Evolutionary conservation across 2,797 vertebrate species (phyloP).

Genomic region (Dicrostonyx torquatus): DNA sequence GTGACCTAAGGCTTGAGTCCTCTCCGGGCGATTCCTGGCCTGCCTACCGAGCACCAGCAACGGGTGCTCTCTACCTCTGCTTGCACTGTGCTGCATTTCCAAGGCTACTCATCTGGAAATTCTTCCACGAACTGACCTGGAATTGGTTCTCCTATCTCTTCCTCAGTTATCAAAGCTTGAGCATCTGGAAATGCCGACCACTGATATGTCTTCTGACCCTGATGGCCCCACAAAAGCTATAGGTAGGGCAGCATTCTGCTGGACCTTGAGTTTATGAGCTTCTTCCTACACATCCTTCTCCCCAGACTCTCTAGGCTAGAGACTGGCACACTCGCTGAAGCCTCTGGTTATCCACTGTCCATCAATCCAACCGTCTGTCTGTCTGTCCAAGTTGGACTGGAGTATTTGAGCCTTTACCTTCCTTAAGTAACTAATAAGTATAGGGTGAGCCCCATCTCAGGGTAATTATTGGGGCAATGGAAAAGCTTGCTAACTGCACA

Average conservation of each 20-base stretch:
- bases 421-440: background rate
- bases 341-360: background rate
- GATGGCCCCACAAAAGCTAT: background rate
- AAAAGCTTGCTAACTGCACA: background rate
- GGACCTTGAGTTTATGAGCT: background rate
- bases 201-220: background rate
- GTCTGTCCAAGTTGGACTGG: background rate
- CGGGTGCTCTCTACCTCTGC: background rate
- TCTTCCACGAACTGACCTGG: background rate
- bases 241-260: background rate
- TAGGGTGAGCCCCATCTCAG: background rate
- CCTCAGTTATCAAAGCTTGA: background rate
- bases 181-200: background rate
- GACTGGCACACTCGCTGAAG: background rate
- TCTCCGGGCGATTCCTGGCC: background rate
- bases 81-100: fast-evolving
- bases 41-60: background rate
- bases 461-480: background rate
- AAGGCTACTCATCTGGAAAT: background rate
- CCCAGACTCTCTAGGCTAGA: background rate
- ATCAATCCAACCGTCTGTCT: background rate
- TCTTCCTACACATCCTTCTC: background rate
- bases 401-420: background rate
- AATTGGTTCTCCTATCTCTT: background rate
- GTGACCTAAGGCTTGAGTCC: background rate